phyloP scores from a whole-genome alignment of 2,888 invertebrate species.

The Thysanoteuthis rhombus region DNA sequence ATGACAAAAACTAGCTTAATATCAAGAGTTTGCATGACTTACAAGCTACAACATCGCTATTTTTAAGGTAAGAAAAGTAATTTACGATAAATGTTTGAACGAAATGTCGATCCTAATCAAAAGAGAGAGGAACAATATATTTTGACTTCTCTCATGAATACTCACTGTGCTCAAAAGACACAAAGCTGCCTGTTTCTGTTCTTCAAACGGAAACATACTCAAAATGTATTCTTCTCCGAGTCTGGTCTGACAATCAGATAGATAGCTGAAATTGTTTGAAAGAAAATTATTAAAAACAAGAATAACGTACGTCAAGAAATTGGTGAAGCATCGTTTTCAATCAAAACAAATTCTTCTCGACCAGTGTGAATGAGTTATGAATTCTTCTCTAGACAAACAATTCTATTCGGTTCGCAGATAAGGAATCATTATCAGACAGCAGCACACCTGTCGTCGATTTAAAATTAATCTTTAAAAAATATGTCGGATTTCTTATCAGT shows the following conservation, averaged over 20 bases:
- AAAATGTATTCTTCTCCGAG: conserved; percentile 66
- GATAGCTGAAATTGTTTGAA: conserved; percentile 51
- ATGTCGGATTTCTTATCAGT: background rate
- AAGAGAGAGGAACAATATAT: no score
- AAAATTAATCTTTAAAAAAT: background rate
- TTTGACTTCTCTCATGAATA: conserved; percentile 14
- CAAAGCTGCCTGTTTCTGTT: conserved; percentile 62
- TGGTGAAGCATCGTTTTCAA: background rate
- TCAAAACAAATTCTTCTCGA: background rate
- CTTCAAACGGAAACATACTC: conserved; percentile 63
- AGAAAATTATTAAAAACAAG: background rate
- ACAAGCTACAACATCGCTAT: no score
- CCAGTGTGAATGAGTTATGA: background rate
- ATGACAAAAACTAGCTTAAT: no score
- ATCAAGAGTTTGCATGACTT: no score
- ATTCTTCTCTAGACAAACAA: background rate
- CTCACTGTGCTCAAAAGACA: conserved; percentile 61
- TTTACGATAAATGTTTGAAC: no score
- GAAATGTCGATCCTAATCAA: no score
- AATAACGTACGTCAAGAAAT: background rate
- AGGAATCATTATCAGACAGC: background rate
- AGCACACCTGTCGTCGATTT: background rate
- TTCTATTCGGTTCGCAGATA: background rate
- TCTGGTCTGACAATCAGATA: conserved; percentile 61
- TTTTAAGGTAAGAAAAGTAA: no score